These are phyloP conservation scores for Tanaodytes sp. DNA, from an alignment of 2,888 invertebrate genomes.

Conservation along the genomic window DNA sequence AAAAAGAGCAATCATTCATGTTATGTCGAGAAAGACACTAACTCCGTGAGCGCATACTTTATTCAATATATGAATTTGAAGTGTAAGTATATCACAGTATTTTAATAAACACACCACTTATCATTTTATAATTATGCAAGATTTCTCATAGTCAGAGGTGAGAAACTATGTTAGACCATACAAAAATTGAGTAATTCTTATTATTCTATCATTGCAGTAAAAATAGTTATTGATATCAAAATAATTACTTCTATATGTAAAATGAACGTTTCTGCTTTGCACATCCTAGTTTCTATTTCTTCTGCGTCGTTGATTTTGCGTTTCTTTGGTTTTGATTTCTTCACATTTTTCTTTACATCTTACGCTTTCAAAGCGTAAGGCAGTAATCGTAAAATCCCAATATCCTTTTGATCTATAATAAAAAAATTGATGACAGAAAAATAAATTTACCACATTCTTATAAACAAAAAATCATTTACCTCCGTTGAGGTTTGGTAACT, in stretches of 20 bases:
- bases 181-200: too few species aligned
- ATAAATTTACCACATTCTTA: neutral
- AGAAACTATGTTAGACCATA: too few species aligned
- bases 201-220: too few species aligned
- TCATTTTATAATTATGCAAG: too few species aligned
- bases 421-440: neutral
- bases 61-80: too few species aligned
- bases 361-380: constrained; percentile 17
- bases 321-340: constrained; percentile 13
- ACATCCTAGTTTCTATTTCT: constrained; percentile 6
- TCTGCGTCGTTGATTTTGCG: constrained; percentile 7
- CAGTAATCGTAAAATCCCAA: constrained; percentile 12
- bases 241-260: constrained; percentile 7
- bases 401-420: constrained; percentile 15
- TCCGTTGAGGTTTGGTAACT: constrained; percentile 8
- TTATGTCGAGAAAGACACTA: too few species aligned
- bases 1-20: too few species aligned
- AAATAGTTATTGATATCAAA: neutral
- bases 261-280: constrained; percentile 8
- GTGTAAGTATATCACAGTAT: too few species aligned
- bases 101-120: too few species aligned
- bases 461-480: constrained; percentile 7
- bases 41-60: too few species aligned
- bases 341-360: constrained; percentile 2
- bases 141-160: too few species aligned